Base-by-base conservation (phyloP, 2,797 vertebrate genomes). In the Clamator glandarius region DNA sequence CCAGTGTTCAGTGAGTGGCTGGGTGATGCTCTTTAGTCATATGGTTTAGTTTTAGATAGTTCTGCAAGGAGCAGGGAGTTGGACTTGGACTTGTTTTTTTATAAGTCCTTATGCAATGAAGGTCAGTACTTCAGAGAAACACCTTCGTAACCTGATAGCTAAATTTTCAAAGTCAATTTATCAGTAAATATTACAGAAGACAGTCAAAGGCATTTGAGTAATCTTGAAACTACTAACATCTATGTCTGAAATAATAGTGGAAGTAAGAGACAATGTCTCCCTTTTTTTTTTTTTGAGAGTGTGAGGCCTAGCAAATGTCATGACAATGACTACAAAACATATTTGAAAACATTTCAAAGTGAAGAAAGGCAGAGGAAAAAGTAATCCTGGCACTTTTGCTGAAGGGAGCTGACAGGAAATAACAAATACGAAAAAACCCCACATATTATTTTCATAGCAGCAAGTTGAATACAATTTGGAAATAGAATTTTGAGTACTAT, bases 401-500 rank as follows among this genome's bases (percentile, higher is more conserved):
- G 74, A 95, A 96, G 6, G 96, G 57, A 86, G 33, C 55, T 82
- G 70, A 58, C 68, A 95, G 68, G 96, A 96, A 94, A 26, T 69
- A 89, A 57, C 11, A 85, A 94, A 44, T 87, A 54, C 73, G 57
- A 68, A 64, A 95, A 89, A 92, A 59, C 62, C 16, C n/a, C 12
- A 68, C 72, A 69, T 41, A 94, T 76, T 88, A 86, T 83, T 91
- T 96, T 83, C 87, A 69, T n/a, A 87, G 48, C 67, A 96, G 44
- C 23, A 87, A 91, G 51, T 64, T 94, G 79, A 66, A 91, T 70
- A 74, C 33, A 55, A 95, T 87, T 96, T 94, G 89, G 91, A 97
- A 96, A 86, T 42, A 94, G 87, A 94, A 84, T 97, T 90, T 96
- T 92, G 88, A 92, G 55, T 93, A 75, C 69, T 94, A 81, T 85